Conservation (phyloP, 2,888 invertebrate species). For the Sericinus montela region DNA sequence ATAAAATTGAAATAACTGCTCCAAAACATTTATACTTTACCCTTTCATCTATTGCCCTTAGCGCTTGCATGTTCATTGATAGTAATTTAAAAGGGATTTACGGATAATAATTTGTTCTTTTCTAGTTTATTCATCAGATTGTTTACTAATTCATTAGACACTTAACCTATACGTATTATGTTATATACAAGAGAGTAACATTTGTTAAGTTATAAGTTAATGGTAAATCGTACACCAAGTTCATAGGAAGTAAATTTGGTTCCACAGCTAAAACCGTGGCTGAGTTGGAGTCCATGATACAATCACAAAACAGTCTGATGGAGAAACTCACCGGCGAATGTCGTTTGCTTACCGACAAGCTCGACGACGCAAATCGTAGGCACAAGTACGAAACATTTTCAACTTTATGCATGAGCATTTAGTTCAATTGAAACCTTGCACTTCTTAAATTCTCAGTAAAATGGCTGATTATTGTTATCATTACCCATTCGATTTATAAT, state of each 20-base stretch:
- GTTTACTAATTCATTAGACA: slow-evolving; percentile 39
- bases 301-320: slow-evolving; percentile 95
- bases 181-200: not conserved
- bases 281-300: slow-evolving; percentile 93
- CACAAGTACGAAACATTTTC: slow-evolving; percentile 87
- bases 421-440: slow-evolving; percentile 22
- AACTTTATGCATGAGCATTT: slow-evolving; percentile 55
- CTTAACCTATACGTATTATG: not conserved
- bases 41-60: slow-evolving; percentile 68
- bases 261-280: slow-evolving; percentile 91
- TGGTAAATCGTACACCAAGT: slow-evolving; percentile 10
- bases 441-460: slow-evolving; percentile 12
- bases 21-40: slow-evolving; percentile 79
- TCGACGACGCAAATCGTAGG: slow-evolving; percentile 92
- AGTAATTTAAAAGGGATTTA: slow-evolving; percentile 60
- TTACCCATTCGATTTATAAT: slow-evolving; percentile 55
- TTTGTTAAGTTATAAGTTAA: slow-evolving; percentile 4
- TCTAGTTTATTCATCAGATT: slow-evolving; percentile 86
- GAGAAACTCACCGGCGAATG: slow-evolving; percentile 94
- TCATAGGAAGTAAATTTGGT: slow-evolving; percentile 62
- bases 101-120: slow-evolving; percentile 46
- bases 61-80: slow-evolving; percentile 63
- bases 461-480: slow-evolving; percentile 46
- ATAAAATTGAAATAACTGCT: slow-evolving; percentile 29
- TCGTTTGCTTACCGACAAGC: slow-evolving; percentile 92